Conservation (phyloP, 1,140 invertebrate genomes). For the Pseudomyrmex pallidus region DNA sequence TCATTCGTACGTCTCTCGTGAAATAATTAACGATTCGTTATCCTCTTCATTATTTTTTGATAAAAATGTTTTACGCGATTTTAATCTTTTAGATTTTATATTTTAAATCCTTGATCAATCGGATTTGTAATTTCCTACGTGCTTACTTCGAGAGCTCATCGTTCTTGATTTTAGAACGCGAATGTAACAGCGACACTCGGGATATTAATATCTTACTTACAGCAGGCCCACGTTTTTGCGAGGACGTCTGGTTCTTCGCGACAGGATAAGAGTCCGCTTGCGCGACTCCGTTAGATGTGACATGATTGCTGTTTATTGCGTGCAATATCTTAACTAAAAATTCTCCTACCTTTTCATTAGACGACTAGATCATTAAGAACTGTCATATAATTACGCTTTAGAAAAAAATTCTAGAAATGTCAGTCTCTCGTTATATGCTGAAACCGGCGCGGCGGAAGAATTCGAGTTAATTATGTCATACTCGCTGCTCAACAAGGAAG, state of each 20-base stretch:
- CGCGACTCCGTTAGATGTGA: neutral
- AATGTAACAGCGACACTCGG: conserved; percentile 18
- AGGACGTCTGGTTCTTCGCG: conserved; percentile 54
- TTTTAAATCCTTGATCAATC: neutral
- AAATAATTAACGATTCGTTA: conserved; percentile 2
- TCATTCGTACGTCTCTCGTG: neutral
- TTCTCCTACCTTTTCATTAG: neutral
- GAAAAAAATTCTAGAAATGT: neutral
- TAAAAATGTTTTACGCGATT: neutral
- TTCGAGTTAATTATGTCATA: neutral
- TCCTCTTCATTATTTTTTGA: neutral
- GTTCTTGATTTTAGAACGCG: conserved; percentile 33
- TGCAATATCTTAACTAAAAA: conserved; percentile 12
- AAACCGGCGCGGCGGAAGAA: neutral
- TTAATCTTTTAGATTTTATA: neutral
- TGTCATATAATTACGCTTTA: neutral
- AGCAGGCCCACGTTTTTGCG: conserved; percentile 55
- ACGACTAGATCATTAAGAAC: neutral
- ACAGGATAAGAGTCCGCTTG: conserved; percentile 3
- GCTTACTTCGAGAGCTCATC: neutral
- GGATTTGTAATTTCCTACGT: neutral
- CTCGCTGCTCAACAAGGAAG: neutral
- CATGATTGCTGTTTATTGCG: neutral
- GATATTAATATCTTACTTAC: conserved; percentile 77
- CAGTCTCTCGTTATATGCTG: neutral